phyloP scores from a whole-genome alignment of 2,888 invertebrate genomes.

The Arenicola marina region DNA sequence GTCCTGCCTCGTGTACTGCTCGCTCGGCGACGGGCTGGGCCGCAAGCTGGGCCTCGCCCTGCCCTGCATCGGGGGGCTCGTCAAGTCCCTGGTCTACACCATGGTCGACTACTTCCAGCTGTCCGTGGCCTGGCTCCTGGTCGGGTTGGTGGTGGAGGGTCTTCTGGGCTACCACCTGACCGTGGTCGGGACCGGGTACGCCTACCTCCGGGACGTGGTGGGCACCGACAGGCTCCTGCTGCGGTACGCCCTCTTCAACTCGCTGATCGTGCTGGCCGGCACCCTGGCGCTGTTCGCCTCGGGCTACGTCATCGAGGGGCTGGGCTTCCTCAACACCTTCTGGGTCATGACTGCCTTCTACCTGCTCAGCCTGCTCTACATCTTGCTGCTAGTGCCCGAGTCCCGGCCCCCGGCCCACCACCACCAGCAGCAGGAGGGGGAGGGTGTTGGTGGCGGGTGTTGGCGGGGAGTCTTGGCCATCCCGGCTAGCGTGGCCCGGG shows the following conservation, averaged over 20 bases:
- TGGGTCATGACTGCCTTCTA: background rate
- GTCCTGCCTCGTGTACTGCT: background rate
- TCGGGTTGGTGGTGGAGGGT: background rate
- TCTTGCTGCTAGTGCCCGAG: too few species aligned
- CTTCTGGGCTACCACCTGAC: background rate
- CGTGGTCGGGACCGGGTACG: background rate
- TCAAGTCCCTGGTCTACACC: background rate
- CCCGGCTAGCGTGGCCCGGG: too few species aligned
- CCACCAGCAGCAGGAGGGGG: too few species aligned
- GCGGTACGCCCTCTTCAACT: background rate
- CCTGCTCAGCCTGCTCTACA: background rate
- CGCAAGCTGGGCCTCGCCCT: background rate
- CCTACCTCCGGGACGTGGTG: background rate
- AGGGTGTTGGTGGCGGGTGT: too few species aligned
- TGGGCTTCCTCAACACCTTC: background rate
- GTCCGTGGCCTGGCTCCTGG: background rate
- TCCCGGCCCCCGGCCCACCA: too few species aligned
- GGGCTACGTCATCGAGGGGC: background rate
- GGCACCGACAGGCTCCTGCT: background rate
- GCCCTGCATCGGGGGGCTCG: background rate
- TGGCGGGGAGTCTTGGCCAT: too few species aligned
- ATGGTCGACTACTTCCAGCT: background rate
- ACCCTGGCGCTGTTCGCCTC: background rate
- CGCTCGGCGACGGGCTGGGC: background rate
- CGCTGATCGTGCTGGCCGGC: background rate